Evolutionary conservation across 2,113 vertebrate species (phyloP), one percentile per base, ranked within the genome.

Genomic region (Urocitellus parryii): DNA sequence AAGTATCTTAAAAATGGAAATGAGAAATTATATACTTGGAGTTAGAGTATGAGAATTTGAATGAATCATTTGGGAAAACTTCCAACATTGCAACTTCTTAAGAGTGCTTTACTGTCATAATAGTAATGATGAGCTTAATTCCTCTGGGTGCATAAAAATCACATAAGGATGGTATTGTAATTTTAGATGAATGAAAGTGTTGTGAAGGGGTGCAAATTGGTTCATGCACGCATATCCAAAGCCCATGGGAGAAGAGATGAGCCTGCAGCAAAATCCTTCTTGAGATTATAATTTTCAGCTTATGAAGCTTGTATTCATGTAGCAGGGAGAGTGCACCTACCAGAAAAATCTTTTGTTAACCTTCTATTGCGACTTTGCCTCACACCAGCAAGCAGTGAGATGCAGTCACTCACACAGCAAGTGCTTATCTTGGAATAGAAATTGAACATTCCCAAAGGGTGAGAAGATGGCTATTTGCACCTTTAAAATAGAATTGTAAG

Each of bases 391-490:
- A 94, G 74, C 91, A 94, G 85, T 72, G 74, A 93, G 86, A 95
- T 74, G 85, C 63, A 96, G 91, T 97, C 94, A 76, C 56, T 96
- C 94, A 96, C 85, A 92, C 82, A 96, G 88, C 78, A 82, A 93
- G 42, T 53, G 73, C 68, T 95, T 94, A 68, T 89, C 91, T 96
- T 88, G 80, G 91, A 97, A 97, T 93, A 96, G 96, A 97, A 97
- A 97, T 89, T 94, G 97, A 96, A 97, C 97, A 96, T 96, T 82
- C 94, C 93, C 93, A 86, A 95, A 97, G 93, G 96, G 97, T 98
- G 97, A 97, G 96, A 98, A 95, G 79, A 96, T 68, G 82, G 29
- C 96, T 93, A 98, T 98, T 97, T 97, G 79, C 97, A 98, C 97
- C 95, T 98, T 96, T 86, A 93, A 95, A 96, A 96, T 97, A 97